phyloP scores from a whole-genome alignment of 2,797 vertebrate genomes.

The Limnodromus scolopaceus region DNA sequence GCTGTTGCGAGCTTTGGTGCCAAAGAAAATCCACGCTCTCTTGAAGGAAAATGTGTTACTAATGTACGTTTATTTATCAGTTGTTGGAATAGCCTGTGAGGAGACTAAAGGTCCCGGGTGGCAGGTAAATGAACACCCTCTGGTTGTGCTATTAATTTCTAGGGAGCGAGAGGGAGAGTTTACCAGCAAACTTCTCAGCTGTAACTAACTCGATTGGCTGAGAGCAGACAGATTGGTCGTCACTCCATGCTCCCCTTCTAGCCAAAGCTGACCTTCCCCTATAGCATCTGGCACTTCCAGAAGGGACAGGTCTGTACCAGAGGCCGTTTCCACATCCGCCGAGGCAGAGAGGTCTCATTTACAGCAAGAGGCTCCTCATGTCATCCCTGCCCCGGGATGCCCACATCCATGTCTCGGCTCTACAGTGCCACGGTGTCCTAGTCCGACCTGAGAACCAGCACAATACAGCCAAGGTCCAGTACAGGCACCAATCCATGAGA shows the following conservation, averaged over 20 bases:
- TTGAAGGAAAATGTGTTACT: slow-evolving; percentile 27
- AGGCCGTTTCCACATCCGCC: background rate
- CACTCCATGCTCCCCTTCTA: fast-evolving
- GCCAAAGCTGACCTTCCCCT: background rate
- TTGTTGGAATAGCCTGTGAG: background rate
- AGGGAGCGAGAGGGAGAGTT: background rate
- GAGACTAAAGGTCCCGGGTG: slow-evolving; percentile 34
- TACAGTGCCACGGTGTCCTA: fast-evolving
- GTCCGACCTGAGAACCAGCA: fast-evolving
- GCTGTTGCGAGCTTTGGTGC: background rate
- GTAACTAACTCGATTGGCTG: slow-evolving; percentile 30
- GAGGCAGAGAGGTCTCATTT: background rate
- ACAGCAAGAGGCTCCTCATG: background rate
- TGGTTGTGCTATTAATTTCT: slow-evolving; percentile 56
- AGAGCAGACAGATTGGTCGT: background rate
- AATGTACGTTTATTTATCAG: background rate
- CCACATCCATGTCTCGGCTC: background rate
- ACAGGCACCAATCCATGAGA: fast-evolving
- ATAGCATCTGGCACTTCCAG: background rate
- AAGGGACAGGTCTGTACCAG: background rate
- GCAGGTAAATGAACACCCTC: slow-evolving; percentile 62
- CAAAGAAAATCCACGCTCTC: background rate
- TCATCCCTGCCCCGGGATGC: background rate
- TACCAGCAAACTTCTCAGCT: slow-evolving; percentile 1
- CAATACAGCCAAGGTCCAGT: background rate